Evolutionary conservation across 1,140 invertebrate genomes (phyloP), one percentile per base, ranked within the genome.

Genomic region (Temnothorax curvispinosus): DNA sequence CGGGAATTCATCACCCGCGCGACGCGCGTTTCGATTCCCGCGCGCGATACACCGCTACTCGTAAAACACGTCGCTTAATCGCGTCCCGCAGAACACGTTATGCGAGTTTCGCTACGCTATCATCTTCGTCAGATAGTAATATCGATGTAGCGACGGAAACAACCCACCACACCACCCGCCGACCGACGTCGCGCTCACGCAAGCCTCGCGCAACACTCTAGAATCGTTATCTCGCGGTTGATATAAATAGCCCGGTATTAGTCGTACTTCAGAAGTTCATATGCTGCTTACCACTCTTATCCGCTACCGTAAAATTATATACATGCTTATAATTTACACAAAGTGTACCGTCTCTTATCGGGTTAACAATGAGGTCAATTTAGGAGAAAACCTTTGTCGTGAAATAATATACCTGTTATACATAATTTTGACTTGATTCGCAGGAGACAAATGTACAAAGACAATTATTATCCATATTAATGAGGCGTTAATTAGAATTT

Each of bases 181-280:
- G 50, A 76, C 75, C 38, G 50, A 76, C 74, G 11, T 84, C 56
- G 60, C 38, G 32, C 88, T 89, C 91, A 91, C 91, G 89, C 91
- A 76, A 93, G 67, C 91, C 87, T 38, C 13, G 60, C 72, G 65
- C 54, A 87, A 41, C 58, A 65, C 74, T 69, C 78, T 82, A 78
- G 50, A 78, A 86, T 81, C 32, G 86, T 87, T 92, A 91, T 91
- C 88, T 91, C 71, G 32, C 27, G 84, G 47, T 69, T 78, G 58
- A 86, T 89, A 86, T 80, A 90, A 80, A 90, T 87, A 90, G 67
- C 69, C 27, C 27, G 38, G 41, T 91, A 87, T 88, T 92, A 91
- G 82, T 91, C 89, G 85, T 75, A 87, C 60, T 88, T 85, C 60
- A 89, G 38, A 84, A 84, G 69, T 84, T 84, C 69, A 82, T 74